These are phyloP conservation scores for Xylota sylvarum DNA, from an alignment of 2,888 invertebrate species.

Conservation along the genomic window DNA sequence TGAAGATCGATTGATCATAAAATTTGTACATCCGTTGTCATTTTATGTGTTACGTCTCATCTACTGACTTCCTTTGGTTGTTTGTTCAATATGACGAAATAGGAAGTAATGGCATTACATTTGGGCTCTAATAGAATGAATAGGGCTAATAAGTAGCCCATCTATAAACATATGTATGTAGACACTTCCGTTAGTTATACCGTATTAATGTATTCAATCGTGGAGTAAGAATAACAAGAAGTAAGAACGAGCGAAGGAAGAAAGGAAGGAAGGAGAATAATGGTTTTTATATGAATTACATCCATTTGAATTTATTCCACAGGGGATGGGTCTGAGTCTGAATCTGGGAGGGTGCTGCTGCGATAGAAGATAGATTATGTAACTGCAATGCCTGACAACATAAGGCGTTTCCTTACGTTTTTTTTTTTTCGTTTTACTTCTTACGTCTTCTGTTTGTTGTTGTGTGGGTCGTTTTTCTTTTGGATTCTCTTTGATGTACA, in stretches of 20 bases:
- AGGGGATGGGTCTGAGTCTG: constrained; percentile 1
- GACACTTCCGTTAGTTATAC: constrained; percentile 26
- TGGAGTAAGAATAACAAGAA: constrained; percentile 28
- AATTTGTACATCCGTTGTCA: constrained; percentile 34
- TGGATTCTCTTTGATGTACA: neutral
- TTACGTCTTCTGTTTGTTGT: constrained; percentile 1
- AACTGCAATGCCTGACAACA: constrained; percentile 67
- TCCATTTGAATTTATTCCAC: constrained; percentile 56
- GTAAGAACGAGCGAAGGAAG: neutral
- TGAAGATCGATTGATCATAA: constrained; percentile 68
- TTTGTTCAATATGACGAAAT: constrained; percentile 3
- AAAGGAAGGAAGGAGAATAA: constrained; percentile 25
- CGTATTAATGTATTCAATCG: constrained; percentile 38
- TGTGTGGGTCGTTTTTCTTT: constrained; percentile 10
- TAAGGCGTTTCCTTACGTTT: constrained; percentile 73
- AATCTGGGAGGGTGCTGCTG: constrained; percentile 43
- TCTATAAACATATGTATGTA: constrained; percentile 63
- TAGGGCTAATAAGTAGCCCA: constrained; percentile 11
- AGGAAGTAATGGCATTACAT: constrained; percentile 18
- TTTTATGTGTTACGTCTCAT: constrained; percentile 8
- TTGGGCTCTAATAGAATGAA: constrained; percentile 14
- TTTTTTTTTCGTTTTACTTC: constrained; percentile 4
- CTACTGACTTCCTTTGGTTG: constrained; percentile 34
- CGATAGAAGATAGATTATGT: constrained; percentile 66
- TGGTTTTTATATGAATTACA: constrained; percentile 59